Base-by-base conservation (phyloP, 2,797 vertebrate genomes). In the Phylloscopus collybita region DNA sequence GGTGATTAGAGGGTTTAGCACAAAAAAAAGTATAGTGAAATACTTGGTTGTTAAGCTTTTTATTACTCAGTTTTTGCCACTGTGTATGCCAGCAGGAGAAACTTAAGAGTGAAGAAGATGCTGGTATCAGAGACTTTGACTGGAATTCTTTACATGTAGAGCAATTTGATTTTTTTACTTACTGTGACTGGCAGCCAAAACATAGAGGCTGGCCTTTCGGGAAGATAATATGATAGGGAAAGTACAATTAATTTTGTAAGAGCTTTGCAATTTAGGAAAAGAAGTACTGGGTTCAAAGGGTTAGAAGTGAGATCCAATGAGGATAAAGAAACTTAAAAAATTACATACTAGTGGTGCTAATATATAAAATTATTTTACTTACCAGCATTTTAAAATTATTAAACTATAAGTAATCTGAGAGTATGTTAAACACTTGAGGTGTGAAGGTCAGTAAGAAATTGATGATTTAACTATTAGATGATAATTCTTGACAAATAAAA, bases 1-100 rank as follows among this genome's bases (percentile, higher is more conserved):
- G 40, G 86, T 90, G 90, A 96, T 95, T 85, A 81, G 47, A 94
- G 12, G 14, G 23, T 88, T 93, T 83, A 91, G 22, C 51, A 71
- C 26, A 54, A 92, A 88, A 47, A 87, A 62, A 83, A 49, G 16
- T 57, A 44, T 34, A 65, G 38, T 51, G 44, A 90, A 91, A 86
- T 83, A 57, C 61, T 90, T 94, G n/a, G 21, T 60, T 82, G 27
- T 57, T 90, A 95, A 88, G 47, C 34, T 51, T 89, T 92, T 90
- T 90, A 78, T 91, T 78, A 71, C 50, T 93, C 6, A 5, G 44
- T 96, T 92, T 84, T 62, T 83, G 23, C 34, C 47, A 47, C 25
- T 47, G 23, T 79, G 15, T 90, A 30, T 91, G 76, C 45, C 54
- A 84, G 59, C 27, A 50, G 65, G 75, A 88, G 57, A 57, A 92